These are phyloP conservation scores for Glaucomys volans DNA, from an alignment of 2,113 vertebrate species.

Conservation along the genomic window DNA sequence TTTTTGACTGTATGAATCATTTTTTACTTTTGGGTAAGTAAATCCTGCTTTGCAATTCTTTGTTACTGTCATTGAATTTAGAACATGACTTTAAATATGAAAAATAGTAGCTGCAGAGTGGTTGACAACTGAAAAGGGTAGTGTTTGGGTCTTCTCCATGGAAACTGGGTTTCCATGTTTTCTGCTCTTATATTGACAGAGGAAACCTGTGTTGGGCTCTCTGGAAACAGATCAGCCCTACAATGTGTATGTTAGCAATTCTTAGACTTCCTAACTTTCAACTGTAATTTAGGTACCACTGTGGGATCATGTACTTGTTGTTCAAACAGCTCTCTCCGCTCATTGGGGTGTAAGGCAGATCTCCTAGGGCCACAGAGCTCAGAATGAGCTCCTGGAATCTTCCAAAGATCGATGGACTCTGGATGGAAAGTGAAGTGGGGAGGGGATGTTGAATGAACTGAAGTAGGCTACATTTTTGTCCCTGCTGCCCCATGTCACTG, in stretches of 20 bases:
- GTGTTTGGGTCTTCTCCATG: neutral
- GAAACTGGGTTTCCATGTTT: neutral
- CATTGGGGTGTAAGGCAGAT: neutral
- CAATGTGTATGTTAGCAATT: neutral
- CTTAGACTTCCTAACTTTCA: neutral
- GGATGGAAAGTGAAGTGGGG: neutral
- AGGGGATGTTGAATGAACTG: neutral
- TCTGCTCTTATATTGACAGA: neutral
- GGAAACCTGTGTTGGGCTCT: neutral
- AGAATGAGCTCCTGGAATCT: neutral
- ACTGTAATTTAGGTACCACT: neutral
- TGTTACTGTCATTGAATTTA: neutral
- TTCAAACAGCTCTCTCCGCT: neutral
- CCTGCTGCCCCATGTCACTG: neutral
- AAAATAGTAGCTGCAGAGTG: neutral
- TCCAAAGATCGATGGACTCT: neutral
- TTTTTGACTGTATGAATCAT: slow-evolving; percentile 92
- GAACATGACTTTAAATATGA: neutral
- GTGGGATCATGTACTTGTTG: neutral
- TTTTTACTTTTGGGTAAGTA: slow-evolving; percentile 93
- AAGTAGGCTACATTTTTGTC: neutral
- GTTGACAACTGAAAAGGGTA: neutral
- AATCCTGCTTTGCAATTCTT: neutral
- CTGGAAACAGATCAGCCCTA: neutral
- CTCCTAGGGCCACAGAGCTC: neutral